Base-by-base conservation (phyloP, 2,888 invertebrate species). In the Acrocyrtus sp. region DNA sequence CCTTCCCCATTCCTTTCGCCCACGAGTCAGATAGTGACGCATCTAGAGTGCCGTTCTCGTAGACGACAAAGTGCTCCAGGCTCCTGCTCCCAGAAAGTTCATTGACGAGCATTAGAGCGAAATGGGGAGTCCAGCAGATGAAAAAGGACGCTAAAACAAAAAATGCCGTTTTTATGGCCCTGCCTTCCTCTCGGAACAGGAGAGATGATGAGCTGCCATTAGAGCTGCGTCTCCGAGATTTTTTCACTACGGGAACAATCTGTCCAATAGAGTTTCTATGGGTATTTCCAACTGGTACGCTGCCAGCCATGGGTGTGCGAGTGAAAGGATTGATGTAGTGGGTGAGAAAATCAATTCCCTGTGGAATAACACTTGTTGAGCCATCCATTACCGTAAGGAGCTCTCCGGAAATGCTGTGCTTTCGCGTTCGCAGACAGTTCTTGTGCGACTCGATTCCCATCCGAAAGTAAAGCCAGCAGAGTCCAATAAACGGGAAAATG, bases 61-160 rank as follows among this genome's bases (percentile, higher is more conserved):
- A 67, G 50, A 61, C 51, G 45, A 65, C 54, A 39, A 58, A 66
- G 21, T 72, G 56, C 21, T 68, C 68, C 29, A 72, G 57, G 24
- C 50, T 62, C 53, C 48, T 48, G 15, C 57, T 22, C 21, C 70
- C 81, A 15, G 58, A 43, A 58, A 79, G 83, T 39, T 82, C 81
- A 62, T 82, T 83, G 27, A 82, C 65, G 19, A 83, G 75, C 62
- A 82, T 79, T 34, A 79, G 77, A 24, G 77, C 80, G 72, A 84
- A 85, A 78, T 85, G 86, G 5, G 86, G 86, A 29, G 86, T 82
- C 87, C 87, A 87, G 80, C 86, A 86, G 61, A 85, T 81, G 21
- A 85, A 83, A 80, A 86, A 87, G 12, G 86, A 85, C 12, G 84
- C 84, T 39, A 87, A 84, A 50, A 87, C 86, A 72, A 87, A 83